Evolutionary conservation across 2,113 vertebrate species (phyloP), one percentile per base, ranked within the genome.

Genomic region (Ahaetulla prasina): DNA sequence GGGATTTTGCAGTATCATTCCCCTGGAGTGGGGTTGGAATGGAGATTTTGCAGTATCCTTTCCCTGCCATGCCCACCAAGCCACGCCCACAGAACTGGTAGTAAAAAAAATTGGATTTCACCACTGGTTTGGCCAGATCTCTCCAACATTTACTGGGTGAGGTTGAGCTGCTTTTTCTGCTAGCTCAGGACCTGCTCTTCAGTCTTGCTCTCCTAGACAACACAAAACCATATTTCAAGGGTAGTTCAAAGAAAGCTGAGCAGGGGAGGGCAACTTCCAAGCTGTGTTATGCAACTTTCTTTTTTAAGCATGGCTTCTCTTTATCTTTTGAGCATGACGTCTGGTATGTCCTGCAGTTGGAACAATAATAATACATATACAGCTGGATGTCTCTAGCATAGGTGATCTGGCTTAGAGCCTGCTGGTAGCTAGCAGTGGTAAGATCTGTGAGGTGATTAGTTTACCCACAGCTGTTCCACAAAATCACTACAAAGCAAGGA

Each of bases 371-470:
- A 95, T 93, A 93, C 94, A 95, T 0, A 0, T 95, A 94, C 97
- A 97, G 96, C 96, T 97, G 97, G 94, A 92, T 93, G 91, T 89
- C 85, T 96, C 94, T 97, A 96, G 96, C 96, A 85, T 93, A 93
- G 90, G 84, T 54, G 89, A 92, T 95, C 93, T 0, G 57, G 16
- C 9, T 74, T 45, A 3, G 39, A 55, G 0, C 0, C 57, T 96
- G 97, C 97, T 97, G 97, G 96, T 97, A 96, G 97, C 96, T 94
- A 30, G 93, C 93, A 94, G 93, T 94, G 95, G 94, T 85, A 25
- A 89, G 93, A 95, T 96, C 96, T 94, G 74, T 25, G 94, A 93
- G 55, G 84, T n/a, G 0, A 95, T 94, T 96, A 94, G 93, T 97
- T 96, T 96, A 97, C 94, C 95, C 94, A 95, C 97, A 97, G 97